phyloP scores from a whole-genome alignment of 2,113 vertebrate genomes.

The Lipotes vexillifer region DNA sequence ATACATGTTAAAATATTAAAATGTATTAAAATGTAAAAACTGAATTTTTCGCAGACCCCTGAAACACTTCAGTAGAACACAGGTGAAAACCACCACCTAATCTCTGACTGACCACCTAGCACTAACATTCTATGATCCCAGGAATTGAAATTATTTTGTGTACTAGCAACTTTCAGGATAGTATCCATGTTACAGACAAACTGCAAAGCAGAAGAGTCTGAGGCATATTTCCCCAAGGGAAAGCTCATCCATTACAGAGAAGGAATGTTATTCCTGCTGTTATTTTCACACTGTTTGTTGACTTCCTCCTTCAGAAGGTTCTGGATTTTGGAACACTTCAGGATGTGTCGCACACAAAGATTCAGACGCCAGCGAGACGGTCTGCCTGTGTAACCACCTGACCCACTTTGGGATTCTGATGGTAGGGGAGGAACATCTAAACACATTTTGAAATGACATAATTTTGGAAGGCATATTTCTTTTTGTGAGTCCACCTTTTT shows the following conservation, averaged over 20 bases:
- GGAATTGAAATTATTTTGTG: not conserved
- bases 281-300: not conserved
- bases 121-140: not conserved
- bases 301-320: slow-evolving; percentile 80
- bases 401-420: slow-evolving; percentile 96
- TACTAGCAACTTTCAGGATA: not conserved
- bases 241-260: not conserved
- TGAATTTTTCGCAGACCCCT: not conserved
- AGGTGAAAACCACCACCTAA: not conserved
- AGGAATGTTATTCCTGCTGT: not conserved
- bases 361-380: slow-evolving; percentile 83
- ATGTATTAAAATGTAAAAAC: not conserved
- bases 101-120: not conserved
- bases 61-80: not conserved
- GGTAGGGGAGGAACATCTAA: slow-evolving; percentile 79
- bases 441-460: not conserved
- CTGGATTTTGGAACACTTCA: slow-evolving; percentile 88
- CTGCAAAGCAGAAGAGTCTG: not conserved
- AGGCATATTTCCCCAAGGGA: not conserved
- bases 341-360: slow-evolving; percentile 83
- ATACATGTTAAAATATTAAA: not conserved
- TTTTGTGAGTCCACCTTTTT: not conserved
- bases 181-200: not conserved
- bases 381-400: slow-evolving; percentile 93
- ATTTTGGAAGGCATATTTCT: not conserved